Evolutionary conservation across 2,113 vertebrate species (phyloP).

Genomic region (Peromyscus californicus): DNA sequence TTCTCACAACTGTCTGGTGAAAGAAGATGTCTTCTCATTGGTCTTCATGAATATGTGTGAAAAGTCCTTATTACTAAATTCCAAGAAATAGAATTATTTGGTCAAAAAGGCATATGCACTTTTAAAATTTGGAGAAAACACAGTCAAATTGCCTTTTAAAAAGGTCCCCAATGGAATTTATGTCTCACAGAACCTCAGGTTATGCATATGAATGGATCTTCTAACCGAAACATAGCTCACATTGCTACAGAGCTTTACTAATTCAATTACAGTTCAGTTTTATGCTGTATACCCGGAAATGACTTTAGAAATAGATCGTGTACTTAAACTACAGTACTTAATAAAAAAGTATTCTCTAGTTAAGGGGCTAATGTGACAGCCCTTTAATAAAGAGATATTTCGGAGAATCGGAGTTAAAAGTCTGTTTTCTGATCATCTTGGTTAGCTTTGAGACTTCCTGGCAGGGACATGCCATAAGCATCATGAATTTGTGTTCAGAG

Average conservation of each 20-base stretch:
- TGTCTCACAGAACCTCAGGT: slow-evolving; percentile 2
- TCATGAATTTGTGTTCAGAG: not conserved
- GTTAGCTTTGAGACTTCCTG: not conserved
- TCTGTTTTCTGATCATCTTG: slow-evolving; percentile 29
- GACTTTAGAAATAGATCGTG: slow-evolving; percentile 49
- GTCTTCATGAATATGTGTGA: not conserved
- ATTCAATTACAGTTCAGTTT: slow-evolving; percentile 47
- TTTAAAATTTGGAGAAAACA: slow-evolving; percentile 37
- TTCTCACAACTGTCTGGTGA: not conserved
- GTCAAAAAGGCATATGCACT: not conserved
- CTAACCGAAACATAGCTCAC: slow-evolving; percentile 3
- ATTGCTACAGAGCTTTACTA: slow-evolving; percentile 29
- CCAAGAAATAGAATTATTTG: slow-evolving; percentile 56
- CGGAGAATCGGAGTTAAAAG: slow-evolving; percentile 4
- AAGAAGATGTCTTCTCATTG: not conserved
- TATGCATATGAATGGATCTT: not conserved
- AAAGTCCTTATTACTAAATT: slow-evolving; percentile 49
- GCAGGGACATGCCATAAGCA: accelerated
- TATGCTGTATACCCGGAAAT: not conserved
- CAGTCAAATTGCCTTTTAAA: slow-evolving; percentile 19
- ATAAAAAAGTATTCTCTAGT: slow-evolving; percentile 16
- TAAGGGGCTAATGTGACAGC: not conserved
- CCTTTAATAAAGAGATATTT: slow-evolving; percentile 37
- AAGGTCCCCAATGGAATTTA: slow-evolving; percentile 23
- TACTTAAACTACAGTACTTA: slow-evolving; percentile 36